A percentile compares a stretch with the other conserved stretches of the same genome.
Conservation (phyloP, 2,888 invertebrate genomes). For the Strigamia transsilvanica region DNA sequence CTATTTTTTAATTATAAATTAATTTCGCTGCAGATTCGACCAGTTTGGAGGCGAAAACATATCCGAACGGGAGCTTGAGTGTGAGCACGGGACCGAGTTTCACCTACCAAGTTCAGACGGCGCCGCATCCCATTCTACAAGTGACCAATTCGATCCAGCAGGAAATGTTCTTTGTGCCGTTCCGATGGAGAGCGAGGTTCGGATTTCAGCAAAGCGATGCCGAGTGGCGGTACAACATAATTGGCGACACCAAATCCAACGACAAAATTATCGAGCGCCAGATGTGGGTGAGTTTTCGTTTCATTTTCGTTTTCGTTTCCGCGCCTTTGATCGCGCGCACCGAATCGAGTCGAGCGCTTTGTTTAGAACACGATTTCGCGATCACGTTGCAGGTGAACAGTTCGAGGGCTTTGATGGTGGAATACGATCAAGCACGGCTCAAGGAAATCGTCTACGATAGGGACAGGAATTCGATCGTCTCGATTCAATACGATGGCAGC, state of each 20-base stretch:
- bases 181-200: slow-evolving; percentile 54
- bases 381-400: slow-evolving; percentile 79
- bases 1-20: no score
- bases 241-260: slow-evolving; percentile 53
- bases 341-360: neutral
- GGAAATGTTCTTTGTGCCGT: slow-evolving; percentile 56
- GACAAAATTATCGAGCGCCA: slow-evolving; percentile 56
- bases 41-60: slow-evolving; percentile 53
- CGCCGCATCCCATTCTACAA: slow-evolving; percentile 55
- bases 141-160: slow-evolving; percentile 55
- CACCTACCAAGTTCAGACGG: slow-evolving; percentile 52
- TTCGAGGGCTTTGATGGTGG: slow-evolving; percentile 85
- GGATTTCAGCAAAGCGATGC: slow-evolving; percentile 52
- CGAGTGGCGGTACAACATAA: slow-evolving; percentile 55
- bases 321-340: no score
- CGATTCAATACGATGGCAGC: slow-evolving; percentile 86
- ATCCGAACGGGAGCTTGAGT: slow-evolving; percentile 54
- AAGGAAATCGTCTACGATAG: slow-evolving; percentile 89
- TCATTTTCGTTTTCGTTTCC: no score
- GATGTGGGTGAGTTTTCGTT: slow-evolving; percentile 55
- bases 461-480: slow-evolving; percentile 81
- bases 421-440: slow-evolving; percentile 90
- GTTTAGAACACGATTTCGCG: neutral
- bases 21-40: slow-evolving; percentile 44
- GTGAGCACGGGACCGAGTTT: slow-evolving; percentile 53